These are phyloP conservation scores for Nemapogon koenigi DNA, from an alignment of 2,888 invertebrate species.

Conservation along the genomic window DNA sequence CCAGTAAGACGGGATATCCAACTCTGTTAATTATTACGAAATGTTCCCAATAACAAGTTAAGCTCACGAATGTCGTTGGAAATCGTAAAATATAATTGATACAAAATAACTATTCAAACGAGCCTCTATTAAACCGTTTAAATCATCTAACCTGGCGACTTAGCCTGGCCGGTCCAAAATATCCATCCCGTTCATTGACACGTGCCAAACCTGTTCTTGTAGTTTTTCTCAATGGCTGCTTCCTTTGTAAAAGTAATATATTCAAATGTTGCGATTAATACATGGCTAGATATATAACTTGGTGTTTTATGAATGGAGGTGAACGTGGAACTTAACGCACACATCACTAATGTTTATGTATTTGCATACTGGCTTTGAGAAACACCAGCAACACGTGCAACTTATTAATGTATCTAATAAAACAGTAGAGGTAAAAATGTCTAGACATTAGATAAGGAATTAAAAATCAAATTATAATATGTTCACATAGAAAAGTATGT, in stretches of 20 bases:
- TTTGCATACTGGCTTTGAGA: conserved; percentile 54
- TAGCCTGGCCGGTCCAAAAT: conserved; percentile 43
- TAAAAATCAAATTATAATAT: too few relatives aligned
- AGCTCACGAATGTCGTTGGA: conserved; percentile 22
- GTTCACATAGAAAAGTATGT: too few relatives aligned
- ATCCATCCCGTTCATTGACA: conserved; percentile 62
- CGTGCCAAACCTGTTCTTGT: conserved; percentile 60
- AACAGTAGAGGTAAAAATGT: too few relatives aligned
- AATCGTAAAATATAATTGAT: conserved; percentile 36
- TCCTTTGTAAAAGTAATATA: conserved; percentile 62
- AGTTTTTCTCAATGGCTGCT: conserved; percentile 62
- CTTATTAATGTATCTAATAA: too few relatives aligned
- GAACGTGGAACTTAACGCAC: not conserved
- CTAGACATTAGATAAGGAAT: too few relatives aligned
- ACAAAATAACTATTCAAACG: conserved; percentile 38
- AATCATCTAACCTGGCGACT: conserved; percentile 47
- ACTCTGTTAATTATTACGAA: conserved; percentile 9
- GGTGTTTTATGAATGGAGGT: conserved; percentile 59
- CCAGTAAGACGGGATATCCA: conserved; percentile 5
- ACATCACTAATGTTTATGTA: conserved; percentile 16
- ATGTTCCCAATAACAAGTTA: conserved; percentile 10
- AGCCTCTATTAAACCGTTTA: conserved; percentile 48
- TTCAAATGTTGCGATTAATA: conserved; percentile 66
- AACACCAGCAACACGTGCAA: conserved; percentile 22
- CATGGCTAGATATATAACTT: conserved; percentile 58